Percentiles rank a stretch among this genome's conserved stretches.
phyloP scores from a whole-genome alignment of 2,797 vertebrate genomes.

The Megalops cyprinoides region DNA sequence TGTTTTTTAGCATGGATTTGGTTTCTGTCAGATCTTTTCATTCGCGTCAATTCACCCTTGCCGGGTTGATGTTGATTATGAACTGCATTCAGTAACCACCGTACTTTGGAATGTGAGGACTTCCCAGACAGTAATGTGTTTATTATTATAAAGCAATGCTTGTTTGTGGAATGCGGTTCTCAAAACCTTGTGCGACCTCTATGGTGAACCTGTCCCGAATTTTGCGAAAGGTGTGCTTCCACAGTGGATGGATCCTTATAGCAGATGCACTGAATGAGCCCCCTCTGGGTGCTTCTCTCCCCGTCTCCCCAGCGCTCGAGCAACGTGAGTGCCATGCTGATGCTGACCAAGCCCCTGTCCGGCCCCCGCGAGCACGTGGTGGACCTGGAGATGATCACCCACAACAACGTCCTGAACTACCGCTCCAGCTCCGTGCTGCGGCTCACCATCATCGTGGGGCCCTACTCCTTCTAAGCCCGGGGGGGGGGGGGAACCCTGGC shows the following conservation, averaged over 20 bases:
- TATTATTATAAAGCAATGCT: too few relatives aligned
- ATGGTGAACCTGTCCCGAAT: not conserved
- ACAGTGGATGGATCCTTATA: not conserved
- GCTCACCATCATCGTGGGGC: conserved; percentile 83
- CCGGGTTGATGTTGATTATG: too few relatives aligned
- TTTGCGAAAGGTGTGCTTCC: not conserved
- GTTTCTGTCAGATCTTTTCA: too few relatives aligned
- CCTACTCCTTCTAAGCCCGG: conserved; percentile 75
- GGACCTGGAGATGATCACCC: conserved; percentile 95
- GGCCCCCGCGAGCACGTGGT: conserved; percentile 91
- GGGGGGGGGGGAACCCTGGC: not conserved
- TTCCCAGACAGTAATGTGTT: too few relatives aligned
- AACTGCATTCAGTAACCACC: too few relatives aligned
- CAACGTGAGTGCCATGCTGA: conserved; percentile 90
- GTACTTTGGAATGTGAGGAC: too few relatives aligned
- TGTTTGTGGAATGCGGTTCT: too few relatives aligned
- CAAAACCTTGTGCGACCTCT: too few relatives aligned
- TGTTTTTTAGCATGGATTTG: too few relatives aligned
- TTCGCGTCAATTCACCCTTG: too few relatives aligned
- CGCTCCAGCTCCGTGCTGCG: conserved; percentile 82
- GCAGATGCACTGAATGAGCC: too few relatives aligned
- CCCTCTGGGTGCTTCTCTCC: not conserved
- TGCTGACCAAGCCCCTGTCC: conserved; percentile 86
- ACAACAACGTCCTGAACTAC: conserved; percentile 78
- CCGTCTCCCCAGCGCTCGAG: conserved; percentile 82